These are phyloP conservation scores for Apamea monoglypha DNA, from an alignment of 2,888 invertebrate genomes.

Conservation along the genomic window DNA sequence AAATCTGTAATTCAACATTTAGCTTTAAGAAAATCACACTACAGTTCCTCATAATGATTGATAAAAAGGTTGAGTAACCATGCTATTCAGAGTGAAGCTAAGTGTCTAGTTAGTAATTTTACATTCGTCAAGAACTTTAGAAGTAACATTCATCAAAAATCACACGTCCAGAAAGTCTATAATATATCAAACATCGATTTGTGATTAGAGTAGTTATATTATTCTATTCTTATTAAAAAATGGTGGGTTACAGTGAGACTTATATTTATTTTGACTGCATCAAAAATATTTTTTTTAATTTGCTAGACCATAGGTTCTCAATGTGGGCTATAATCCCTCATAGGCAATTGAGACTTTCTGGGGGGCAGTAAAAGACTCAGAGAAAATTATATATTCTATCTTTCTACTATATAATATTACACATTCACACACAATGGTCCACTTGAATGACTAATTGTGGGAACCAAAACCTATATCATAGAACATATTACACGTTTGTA, in stretches of 20 bases:
- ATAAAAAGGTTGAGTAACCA: not conserved
- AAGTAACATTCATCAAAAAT: slow-evolving; percentile 10
- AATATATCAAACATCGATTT: not conserved
- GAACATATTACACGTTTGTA: too few relatives aligned
- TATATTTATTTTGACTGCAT: not conserved
- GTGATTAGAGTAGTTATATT: not conserved
- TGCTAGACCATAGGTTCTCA: not conserved
- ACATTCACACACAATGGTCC: not conserved
- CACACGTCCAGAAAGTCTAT: not conserved
- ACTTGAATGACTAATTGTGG: not conserved
- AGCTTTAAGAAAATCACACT: not conserved
- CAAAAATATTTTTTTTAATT: not conserved
- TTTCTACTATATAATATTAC: not conserved
- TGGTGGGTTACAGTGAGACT: slow-evolving; percentile 1
- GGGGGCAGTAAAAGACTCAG: not conserved
- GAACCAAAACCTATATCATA: not conserved
- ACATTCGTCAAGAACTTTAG: slow-evolving; percentile 5
- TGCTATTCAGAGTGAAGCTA: not conserved
- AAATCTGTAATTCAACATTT: slow-evolving; percentile 1
- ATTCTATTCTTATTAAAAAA: slow-evolving; percentile 9
- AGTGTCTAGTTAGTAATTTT: not conserved
- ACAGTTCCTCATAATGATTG: not conserved
- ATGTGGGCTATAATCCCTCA: not conserved
- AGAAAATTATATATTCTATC: not conserved
- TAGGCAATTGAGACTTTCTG: not conserved